Evolutionary conservation across 2,888 invertebrate species (phyloP).

Genomic region (Metopia argyrocephala): DNA sequence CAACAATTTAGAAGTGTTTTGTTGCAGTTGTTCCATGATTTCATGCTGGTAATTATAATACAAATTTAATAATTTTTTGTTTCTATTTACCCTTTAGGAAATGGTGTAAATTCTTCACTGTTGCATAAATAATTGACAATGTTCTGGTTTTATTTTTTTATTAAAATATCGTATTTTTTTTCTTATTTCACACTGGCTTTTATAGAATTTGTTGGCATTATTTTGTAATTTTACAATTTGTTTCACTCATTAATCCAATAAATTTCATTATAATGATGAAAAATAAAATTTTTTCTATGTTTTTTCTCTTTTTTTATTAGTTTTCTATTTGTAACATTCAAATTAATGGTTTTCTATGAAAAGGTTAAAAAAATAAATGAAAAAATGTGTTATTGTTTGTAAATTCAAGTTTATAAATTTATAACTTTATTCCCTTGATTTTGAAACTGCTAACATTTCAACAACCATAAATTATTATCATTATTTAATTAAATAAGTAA

Average conservation of each 20-base stretch:
- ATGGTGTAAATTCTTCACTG: neutral
- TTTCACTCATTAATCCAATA: constrained; percentile 29
- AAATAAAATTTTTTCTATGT: neutral
- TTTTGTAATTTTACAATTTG: constrained; percentile 34
- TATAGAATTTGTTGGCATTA: constrained; percentile 4
- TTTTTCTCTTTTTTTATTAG: neutral
- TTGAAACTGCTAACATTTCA: constrained; percentile 16
- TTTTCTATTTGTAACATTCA: neutral
- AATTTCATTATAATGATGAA: constrained; percentile 46
- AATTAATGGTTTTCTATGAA: constrained; percentile 6
- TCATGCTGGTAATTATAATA: too few relatives aligned
- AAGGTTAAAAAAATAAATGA: neutral
- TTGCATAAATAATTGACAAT: too few relatives aligned
- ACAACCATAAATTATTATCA: constrained; percentile 18
- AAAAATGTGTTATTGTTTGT: constrained; percentile 5
- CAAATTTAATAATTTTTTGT: neutral
- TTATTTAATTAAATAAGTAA: neutral
- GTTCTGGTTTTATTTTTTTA: too few relatives aligned
- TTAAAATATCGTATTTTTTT: too few relatives aligned
- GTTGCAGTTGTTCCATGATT: too few relatives aligned
- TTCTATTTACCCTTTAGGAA: neutral
- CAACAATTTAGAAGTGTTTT: too few relatives aligned
- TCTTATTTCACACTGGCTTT: constrained; percentile 21
- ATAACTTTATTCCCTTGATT: constrained; percentile 49
- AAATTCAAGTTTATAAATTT: constrained; percentile 46